A percentile compares a stretch with the other conserved stretches of the same genome.
phyloP scores from a whole-genome alignment of 2,113 vertebrate genomes.

The Malurus melanocephalus region DNA sequence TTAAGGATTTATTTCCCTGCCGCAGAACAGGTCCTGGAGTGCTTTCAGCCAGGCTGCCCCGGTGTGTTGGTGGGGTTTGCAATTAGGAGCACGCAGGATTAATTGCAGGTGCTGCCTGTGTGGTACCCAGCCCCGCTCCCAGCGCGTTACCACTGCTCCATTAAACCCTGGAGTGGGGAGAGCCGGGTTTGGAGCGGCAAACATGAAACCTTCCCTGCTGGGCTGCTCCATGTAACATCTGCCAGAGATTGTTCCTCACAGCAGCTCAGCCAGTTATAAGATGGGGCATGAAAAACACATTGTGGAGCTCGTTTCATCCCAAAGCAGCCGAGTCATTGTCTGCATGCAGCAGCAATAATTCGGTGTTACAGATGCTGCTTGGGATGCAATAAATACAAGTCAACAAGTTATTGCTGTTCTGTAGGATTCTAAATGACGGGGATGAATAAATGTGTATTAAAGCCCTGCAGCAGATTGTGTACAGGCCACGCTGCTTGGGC shows the following conservation, averaged over 20 bases:
- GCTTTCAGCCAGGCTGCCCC: neutral
- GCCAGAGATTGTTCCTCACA: neutral
- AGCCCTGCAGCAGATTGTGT: neutral
- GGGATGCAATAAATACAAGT: neutral
- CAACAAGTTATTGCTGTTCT: neutral
- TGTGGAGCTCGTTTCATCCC: neutral
- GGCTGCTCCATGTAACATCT: neutral
- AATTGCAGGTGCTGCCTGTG: conserved; percentile 41
- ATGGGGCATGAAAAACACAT: neutral
- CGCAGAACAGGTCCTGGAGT: neutral
- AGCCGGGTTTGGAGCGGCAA: neutral
- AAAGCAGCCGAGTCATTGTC: neutral
- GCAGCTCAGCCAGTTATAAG: neutral
- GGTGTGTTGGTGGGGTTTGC: conserved; percentile 34
- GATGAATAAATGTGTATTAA: neutral
- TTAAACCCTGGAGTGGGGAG: neutral
- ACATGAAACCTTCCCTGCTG: neutral
- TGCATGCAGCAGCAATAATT: neutral
- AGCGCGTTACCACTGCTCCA: conserved; percentile 3
- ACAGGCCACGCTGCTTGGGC: neutral
- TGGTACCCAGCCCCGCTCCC: neutral
- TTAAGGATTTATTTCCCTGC: conserved; percentile 5
- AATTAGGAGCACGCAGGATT: conserved; percentile 11
- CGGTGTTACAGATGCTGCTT: neutral
- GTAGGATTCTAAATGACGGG: neutral